phyloP scores from a whole-genome alignment of 2,797 vertebrate genomes.

The Hoplostethus mediterraneus region DNA sequence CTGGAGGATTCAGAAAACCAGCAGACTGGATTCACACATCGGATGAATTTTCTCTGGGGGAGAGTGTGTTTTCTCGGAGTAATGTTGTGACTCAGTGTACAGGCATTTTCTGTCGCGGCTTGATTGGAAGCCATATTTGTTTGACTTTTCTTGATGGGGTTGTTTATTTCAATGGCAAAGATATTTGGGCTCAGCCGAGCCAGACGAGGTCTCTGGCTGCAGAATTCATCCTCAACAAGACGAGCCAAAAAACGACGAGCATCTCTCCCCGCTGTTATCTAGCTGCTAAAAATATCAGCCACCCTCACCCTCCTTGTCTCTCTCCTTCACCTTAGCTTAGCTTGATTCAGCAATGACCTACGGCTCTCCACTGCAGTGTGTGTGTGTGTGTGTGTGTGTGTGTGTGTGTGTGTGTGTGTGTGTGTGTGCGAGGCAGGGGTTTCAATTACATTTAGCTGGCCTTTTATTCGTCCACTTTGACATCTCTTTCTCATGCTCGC shows the following conservation, averaged over 20 bases:
- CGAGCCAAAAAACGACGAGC: not conserved
- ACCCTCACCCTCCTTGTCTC: not conserved
- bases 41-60: conserved; percentile 4
- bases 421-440: not conserved
- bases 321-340: not conserved
- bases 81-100: not conserved
- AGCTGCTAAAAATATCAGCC: not conserved
- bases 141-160: not conserved
- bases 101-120: not conserved
- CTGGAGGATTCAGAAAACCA: conserved; percentile 20
- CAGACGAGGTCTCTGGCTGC: not conserved
- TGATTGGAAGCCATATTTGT: not conserved
- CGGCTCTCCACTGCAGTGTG: not conserved
- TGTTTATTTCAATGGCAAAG: not conserved
- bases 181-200: not conserved
- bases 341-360: conserved; percentile 8
- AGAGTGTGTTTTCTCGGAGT: not conserved
- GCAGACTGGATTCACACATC: conserved; percentile 2
- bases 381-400: conserved; percentile 1
- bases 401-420: not conserved
- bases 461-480: conserved; percentile 36
- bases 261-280: not conserved
- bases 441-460: conserved; percentile 41
- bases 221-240: not conserved
- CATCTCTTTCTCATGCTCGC: conserved; percentile 14